phyloP scores from a whole-genome alignment of 92 coral and sea anemone species.

The Porites divaricata region DNA sequence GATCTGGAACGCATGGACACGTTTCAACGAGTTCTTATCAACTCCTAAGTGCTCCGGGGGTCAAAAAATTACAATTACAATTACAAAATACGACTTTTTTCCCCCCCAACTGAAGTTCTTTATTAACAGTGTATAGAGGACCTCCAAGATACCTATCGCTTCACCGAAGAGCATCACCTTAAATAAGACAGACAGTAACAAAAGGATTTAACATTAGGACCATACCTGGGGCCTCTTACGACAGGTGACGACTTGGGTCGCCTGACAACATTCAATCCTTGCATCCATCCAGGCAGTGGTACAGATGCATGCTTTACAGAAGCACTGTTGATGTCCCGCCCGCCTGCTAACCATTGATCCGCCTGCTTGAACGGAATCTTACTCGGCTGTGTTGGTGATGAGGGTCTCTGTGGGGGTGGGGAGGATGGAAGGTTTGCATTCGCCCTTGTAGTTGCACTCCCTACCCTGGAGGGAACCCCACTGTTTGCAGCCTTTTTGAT shows the following conservation, averaged over 20 bases:
- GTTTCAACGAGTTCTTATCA: too few relatives aligned
- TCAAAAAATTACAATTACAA: too few relatives aligned
- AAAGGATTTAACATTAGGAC: too few relatives aligned
- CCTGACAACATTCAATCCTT: constrained; percentile 67
- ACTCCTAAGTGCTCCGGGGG: too few relatives aligned
- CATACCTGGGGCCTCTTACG: constrained; percentile 24
- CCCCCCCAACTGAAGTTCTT: too few relatives aligned
- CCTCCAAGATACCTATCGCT: too few relatives aligned
- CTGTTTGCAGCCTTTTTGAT: constrained; percentile 70
- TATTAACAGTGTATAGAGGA: too few relatives aligned
- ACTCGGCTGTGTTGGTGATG: constrained; percentile 59
- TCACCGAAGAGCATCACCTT: too few relatives aligned
- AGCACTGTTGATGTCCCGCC: constrained; percentile 63
- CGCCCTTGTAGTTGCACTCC: constrained; percentile 71
- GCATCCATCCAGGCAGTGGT: constrained; percentile 96
- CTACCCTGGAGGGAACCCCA: constrained; percentile 76
- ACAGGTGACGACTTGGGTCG: constrained; percentile 83
- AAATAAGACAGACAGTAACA: too few relatives aligned
- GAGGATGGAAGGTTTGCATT: background rate
- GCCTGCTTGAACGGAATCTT: constrained; percentile 63
- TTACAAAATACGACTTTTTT: too few relatives aligned
- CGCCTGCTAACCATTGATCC: constrained; percentile 79
- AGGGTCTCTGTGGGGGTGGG: constrained; percentile 91
- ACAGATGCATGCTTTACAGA: constrained; percentile 55
- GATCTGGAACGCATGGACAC: too few relatives aligned